phyloP scores from a whole-genome alignment of 2,888 invertebrate species.

The Caenorhabditis sp. region DNA sequence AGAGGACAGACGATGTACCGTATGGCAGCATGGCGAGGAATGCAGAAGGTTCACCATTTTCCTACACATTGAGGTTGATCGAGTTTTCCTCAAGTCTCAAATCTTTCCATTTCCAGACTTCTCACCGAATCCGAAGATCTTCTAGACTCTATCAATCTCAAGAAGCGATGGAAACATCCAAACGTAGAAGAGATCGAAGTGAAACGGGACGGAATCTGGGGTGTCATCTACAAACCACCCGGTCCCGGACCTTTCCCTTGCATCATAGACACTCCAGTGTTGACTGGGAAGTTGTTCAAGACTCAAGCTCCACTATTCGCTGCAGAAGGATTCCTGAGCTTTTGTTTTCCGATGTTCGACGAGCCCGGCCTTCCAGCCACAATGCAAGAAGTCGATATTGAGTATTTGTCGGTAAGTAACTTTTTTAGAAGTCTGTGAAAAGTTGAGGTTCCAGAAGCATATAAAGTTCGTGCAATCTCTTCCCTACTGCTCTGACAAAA shows the following conservation, averaged over 20 bases:
- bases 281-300: not conserved
- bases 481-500: constrained; percentile 4
- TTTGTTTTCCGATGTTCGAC: constrained; percentile 42
- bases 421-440: not conserved
- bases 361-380: constrained; percentile 17
- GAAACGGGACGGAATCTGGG: constrained; percentile 28
- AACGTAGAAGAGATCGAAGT: constrained; percentile 22
- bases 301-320: constrained; percentile 21
- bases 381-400: constrained; percentile 52
- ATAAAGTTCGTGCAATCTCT: constrained; percentile 34
- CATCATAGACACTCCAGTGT: not conserved
- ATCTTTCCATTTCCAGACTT: not conserved
- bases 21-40: not conserved
- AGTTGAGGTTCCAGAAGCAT: constrained; percentile 20
- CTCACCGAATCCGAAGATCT: not conserved
- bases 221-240: constrained; percentile 48
- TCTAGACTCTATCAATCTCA: constrained; percentile 10
- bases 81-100: too few species aligned
- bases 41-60: not conserved
- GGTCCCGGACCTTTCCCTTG: constrained; percentile 34
- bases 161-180: constrained; percentile 50
- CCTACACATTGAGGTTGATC: not conserved
- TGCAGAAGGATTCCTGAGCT: constrained; percentile 56
- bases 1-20: not conserved
- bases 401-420: constrained; percentile 30